Evolutionary conservation across 2,888 invertebrate species (phyloP), one percentile per base, ranked within the genome.

Genomic region (Rhagium mordax): DNA sequence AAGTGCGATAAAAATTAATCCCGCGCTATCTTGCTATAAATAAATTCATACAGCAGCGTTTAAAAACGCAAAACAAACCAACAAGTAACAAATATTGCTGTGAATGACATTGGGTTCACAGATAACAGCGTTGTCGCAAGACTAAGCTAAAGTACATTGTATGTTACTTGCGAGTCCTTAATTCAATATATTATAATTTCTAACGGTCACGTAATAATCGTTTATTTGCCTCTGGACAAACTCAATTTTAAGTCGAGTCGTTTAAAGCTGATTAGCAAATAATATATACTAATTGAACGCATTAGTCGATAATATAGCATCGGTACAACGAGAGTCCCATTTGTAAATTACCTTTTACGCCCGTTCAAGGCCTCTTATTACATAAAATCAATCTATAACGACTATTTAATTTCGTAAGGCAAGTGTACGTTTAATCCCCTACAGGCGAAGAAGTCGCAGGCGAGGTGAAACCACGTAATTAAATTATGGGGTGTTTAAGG

Each of bases 341-440:
- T 20, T 10, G 21, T 20, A 53, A 53, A 53, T 53, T 21, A 4
- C 10, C 5, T 53, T 53, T 53, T 24, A 53, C 21, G 8, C 10
- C 21, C 13, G 5, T 61, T 33, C 41, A 61, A 61, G 60, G 60
- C 33, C 41, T 33, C 2, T 61, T 61, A 55, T 21, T n/a, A 24
- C 13, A 51, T 51, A 20, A 51, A 51, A 51, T 51, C 41, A 20
- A 51, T 20, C 51, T 18, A n/a, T n/a, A 18, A 6, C 18, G 13
- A 51, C 29, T 29, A 6, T n/a, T 59, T 29, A 15, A 29, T 16
- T 7, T 20, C 20, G 33, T 18, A 13, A 27, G 24, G 59, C 4
- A 29, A 27, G 2, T 16, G 7, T 10, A 27, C 59, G 15, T 15
- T 18, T 53, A 53, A 10, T 53, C 24, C 7, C 21, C 3, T 3